Conservation (phyloP, 2,113 vertebrate genomes). For the Etia nguti region DNA sequence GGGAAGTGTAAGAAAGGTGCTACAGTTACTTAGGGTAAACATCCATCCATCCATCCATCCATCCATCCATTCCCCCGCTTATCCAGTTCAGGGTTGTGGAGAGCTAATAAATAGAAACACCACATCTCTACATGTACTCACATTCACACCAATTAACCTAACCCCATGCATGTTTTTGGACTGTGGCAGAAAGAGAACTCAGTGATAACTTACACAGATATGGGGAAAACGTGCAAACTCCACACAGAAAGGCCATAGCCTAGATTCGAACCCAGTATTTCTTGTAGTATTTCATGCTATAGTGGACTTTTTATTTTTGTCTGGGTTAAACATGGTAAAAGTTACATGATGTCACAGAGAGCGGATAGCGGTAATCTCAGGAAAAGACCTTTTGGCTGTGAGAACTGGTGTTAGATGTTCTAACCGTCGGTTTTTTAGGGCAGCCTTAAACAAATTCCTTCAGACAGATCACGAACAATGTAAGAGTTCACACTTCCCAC, state of each 20-base stretch:
- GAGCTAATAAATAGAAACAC: background rate
- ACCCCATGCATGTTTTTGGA: background rate
- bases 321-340: background rate
- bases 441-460: fast-evolving
- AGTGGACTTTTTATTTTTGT: fast-evolving
- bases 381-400: background rate
- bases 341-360: background rate
- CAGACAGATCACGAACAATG: background rate
- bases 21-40: background rate
- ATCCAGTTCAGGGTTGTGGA: background rate
- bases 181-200: background rate
- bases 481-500: fast-evolving
- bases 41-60: background rate
- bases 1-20: background rate
- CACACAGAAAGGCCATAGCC: background rate
- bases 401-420: background rate
- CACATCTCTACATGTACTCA: background rate
- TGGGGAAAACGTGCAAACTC: fast-evolving
- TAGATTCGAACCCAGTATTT: fast-evolving
- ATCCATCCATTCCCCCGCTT: background rate
- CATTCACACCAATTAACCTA: background rate
- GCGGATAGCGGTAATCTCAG: fast-evolving
- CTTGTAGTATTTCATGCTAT: background rate
- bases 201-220: background rate
- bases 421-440: fast-evolving